phyloP scores from a whole-genome alignment of 2,888 invertebrate species.

The Scaeva pyrastri region DNA sequence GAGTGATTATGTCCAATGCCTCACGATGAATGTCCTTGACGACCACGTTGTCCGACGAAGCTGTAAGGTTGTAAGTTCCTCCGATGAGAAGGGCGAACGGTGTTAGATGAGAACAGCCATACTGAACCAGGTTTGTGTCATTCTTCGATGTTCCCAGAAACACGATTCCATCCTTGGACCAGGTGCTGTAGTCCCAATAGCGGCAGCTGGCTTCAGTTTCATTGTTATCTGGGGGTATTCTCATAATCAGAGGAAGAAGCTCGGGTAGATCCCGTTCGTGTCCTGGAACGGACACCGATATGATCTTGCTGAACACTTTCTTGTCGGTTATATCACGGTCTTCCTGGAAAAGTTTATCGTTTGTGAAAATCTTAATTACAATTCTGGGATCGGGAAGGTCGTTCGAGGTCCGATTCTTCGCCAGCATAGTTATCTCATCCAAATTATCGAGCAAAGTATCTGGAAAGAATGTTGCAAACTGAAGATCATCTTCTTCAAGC shows the following conservation, averaged over 20 bases:
- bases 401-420: slow-evolving; percentile 60
- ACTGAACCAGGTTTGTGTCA: slow-evolving; percentile 83
- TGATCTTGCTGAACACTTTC: slow-evolving; percentile 84
- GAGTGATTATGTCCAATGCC: slow-evolving; percentile 86
- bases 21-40: slow-evolving; percentile 81
- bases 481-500: slow-evolving; percentile 84
- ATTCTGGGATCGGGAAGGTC: slow-evolving; percentile 82
- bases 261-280: slow-evolving; percentile 85
- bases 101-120: slow-evolving; percentile 86
- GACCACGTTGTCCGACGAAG: slow-evolving; percentile 76
- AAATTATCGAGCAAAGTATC: slow-evolving; percentile 83
- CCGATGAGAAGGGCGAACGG: slow-evolving; percentile 86
- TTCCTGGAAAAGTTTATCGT: slow-evolving; percentile 86
- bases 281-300: slow-evolving; percentile 87
- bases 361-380: slow-evolving; percentile 85
- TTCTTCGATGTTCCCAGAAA: slow-evolving; percentile 80
- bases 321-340: slow-evolving; percentile 79
- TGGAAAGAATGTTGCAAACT: slow-evolving; percentile 86
- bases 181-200: slow-evolving; percentile 87
- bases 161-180: slow-evolving; percentile 86
- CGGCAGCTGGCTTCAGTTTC: slow-evolving; percentile 83
- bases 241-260: slow-evolving; percentile 85
- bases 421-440: slow-evolving; percentile 77
- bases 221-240: slow-evolving; percentile 40
- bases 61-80: slow-evolving; percentile 78